A percentile compares a stretch with the other conserved stretches of the same genome.
Evolutionary conservation across 2,888 invertebrate genomes (phyloP).

Genomic region (Leucozona laternaria): DNA sequence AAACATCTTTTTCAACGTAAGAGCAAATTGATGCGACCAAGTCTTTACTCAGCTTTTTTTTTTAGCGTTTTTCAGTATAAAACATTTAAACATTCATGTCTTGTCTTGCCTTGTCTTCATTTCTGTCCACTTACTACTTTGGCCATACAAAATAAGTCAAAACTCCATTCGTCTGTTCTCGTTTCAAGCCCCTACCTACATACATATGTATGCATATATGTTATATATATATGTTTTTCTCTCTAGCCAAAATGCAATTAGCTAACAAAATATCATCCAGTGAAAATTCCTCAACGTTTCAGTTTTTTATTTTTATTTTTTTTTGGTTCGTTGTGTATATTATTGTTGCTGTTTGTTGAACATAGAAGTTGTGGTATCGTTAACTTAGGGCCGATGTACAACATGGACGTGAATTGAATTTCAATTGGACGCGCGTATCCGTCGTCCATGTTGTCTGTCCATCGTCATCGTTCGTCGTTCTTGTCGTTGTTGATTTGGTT

Average conservation of each 20-base stretch:
- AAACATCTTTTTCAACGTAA: not conserved
- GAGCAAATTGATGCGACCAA: not conserved
- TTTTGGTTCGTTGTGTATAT: not conserved
- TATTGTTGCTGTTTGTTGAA: slow-evolving; percentile 23
- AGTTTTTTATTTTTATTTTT: slow-evolving; percentile 22
- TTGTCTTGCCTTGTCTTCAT: slow-evolving; percentile 71
- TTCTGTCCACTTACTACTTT: slow-evolving; percentile 72
- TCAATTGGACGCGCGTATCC: slow-evolving; percentile 73
- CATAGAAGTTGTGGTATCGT: slow-evolving; percentile 56
- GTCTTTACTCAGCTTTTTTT: not conserved
- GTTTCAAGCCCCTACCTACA: slow-evolving; percentile 33
- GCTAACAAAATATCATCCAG: slow-evolving; percentile 70
- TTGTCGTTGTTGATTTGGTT: slow-evolving; percentile 4
- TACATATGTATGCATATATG: not conserved
- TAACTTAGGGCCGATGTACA: slow-evolving; percentile 75
- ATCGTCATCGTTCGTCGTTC: not conserved
- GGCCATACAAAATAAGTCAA: slow-evolving; percentile 60
- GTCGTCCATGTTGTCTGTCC: slow-evolving; percentile 53
- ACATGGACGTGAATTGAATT: slow-evolving; percentile 75
- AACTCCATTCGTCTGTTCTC: slow-evolving; percentile 1
- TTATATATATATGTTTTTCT: not conserved
- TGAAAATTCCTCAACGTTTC: slow-evolving; percentile 70
- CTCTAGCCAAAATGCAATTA: slow-evolving; percentile 65
- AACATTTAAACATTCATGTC: slow-evolving; percentile 63
- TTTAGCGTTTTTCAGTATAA: slow-evolving; percentile 49